Evolutionary conservation across 2,888 invertebrate genomes (phyloP), one percentile per base, ranked within the genome.

Genomic region (Thereva nobilitata): DNA sequence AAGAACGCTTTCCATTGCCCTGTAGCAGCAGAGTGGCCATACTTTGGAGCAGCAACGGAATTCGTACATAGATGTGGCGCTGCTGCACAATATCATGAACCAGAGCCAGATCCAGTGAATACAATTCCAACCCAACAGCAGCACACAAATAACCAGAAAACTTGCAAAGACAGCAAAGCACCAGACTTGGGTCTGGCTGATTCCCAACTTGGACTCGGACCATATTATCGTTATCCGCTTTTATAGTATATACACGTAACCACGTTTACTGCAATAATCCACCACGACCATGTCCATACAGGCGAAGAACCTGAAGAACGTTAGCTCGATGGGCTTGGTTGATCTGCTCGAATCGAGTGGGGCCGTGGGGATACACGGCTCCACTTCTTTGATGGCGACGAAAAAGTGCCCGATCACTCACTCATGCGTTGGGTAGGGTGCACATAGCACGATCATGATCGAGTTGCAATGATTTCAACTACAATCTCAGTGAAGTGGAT

Each of bases 1-100:
- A 79, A 78, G 78, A 79, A 77, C 67, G 67, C 67, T 66, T 68
- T 70, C 67, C 57, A 66, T 68, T 68, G 70, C 68, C 67, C 68
- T 68, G 68, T 68, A 61, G 70, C 67, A 64, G 55, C 52, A 37
- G 35, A 42, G 61, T 59, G 42, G 63, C 53, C 44, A 53, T 57
- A 44, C 35, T 45, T 53, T 23, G 41, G 23, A 23, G 23, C 23
- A 44, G 47, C 49, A 34, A 53, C 61, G 57, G 54, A 59, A 40
- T 59, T 61, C 49, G 41, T 44, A 47, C 47, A 54, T 12, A 38
- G 23, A 42, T 23, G 23, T 23, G 8, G 53, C 40, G 12, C 55
- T 41, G 38, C 34, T 38, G 23, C 12, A 42, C 42, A 42, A 42
- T 42, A 42, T 42, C n/a, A 42, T n/a, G n/a, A 7, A 42, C 42